Base-by-base conservation (phyloP, 2,888 invertebrate genomes). In the Tortricodes alternella region DNA sequence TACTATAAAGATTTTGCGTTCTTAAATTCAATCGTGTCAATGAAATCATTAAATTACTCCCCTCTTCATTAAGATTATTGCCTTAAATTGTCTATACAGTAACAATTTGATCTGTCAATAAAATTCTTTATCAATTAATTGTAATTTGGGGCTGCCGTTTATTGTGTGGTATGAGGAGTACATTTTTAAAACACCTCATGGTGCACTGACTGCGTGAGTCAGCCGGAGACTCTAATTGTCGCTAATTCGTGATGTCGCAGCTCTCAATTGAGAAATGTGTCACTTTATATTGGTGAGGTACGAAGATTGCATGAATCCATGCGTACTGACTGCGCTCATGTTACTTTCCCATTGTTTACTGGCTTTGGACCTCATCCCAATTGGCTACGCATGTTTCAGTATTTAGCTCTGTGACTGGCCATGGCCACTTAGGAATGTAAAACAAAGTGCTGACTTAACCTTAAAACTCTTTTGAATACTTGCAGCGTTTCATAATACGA, bases 201-300 rank as follows among this genome's bases (percentile, higher is more conserved):
- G 18, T 34, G 41, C 41, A 29, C 11, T 18, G 39, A 43, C n/a
- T n/a, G 4, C 66, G 72, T 89, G 88, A 89, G 71, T 80, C 83
- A 83, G 80, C 78, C 83, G 83, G 88, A 83, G 87, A 78, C 83
- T 77, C 76, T 85, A 89, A 90, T 90, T 90, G 87, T 80, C 76
- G 87, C 85, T 89, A 89, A 90, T 89, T 89, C 74, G 85, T 83
- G 85, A 84, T 82, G 83, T 77, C 78, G 75, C 74, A 70, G 74
- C 69, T 75, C 79, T 82, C 88, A 88, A 90, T 89, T 90, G 89
- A 88, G 81, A 86, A 85, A 88, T 89, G 88, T 89, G 87, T 85
- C 89, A 85, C 83, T 83, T 78, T 65, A 78, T 76, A 48, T 53
- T 41, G 39, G 35, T 41, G 39, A 41, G 48, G 53, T 49, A 43